Conservation (phyloP, 1,140 invertebrate genomes). For the Centruroides sculpturatus region DNA sequence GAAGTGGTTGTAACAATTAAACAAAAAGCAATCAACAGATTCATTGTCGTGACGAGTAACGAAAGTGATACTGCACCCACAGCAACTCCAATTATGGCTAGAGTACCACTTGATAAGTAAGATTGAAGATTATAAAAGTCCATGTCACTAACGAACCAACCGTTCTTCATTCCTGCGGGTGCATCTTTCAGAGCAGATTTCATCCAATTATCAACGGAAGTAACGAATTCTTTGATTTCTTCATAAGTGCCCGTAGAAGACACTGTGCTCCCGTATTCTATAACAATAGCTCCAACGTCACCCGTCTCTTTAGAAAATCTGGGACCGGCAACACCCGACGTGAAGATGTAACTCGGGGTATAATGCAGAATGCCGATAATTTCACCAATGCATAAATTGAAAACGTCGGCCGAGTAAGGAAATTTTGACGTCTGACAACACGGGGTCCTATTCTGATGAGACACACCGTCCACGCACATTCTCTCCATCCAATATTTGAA, state of each 20-base stretch:
- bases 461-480: slow-evolving; percentile 44
- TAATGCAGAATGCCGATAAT: slow-evolving; percentile 55
- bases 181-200: slow-evolving; percentile 50
- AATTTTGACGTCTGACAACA: slow-evolving; percentile 62
- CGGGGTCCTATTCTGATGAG: slow-evolving; percentile 46
- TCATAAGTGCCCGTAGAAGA: slow-evolving; percentile 62
- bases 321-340: slow-evolving; percentile 62
- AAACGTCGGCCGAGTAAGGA: slow-evolving; percentile 56
- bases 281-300: slow-evolving; percentile 55
- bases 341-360: slow-evolving; percentile 49
- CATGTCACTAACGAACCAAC: slow-evolving; percentile 79
- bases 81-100: slow-evolving; percentile 62
- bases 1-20: slow-evolving; percentile 69
- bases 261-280: slow-evolving; percentile 76
- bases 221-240: slow-evolving; percentile 63
- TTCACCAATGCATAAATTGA: slow-evolving; percentile 59
- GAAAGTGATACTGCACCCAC: slow-evolving; percentile 61
- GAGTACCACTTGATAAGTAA: slow-evolving; percentile 63
- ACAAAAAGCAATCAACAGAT: slow-evolving; percentile 66
- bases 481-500: slow-evolving; percentile 65
- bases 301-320: slow-evolving; percentile 46
- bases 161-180: slow-evolving; percentile 57
- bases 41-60: slow-evolving; percentile 64
- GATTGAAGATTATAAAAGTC: slow-evolving; percentile 83
- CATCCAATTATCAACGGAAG: slow-evolving; percentile 46